Base-by-base conservation (phyloP, 1,140 invertebrate genomes). In the Pinna nobilis region DNA sequence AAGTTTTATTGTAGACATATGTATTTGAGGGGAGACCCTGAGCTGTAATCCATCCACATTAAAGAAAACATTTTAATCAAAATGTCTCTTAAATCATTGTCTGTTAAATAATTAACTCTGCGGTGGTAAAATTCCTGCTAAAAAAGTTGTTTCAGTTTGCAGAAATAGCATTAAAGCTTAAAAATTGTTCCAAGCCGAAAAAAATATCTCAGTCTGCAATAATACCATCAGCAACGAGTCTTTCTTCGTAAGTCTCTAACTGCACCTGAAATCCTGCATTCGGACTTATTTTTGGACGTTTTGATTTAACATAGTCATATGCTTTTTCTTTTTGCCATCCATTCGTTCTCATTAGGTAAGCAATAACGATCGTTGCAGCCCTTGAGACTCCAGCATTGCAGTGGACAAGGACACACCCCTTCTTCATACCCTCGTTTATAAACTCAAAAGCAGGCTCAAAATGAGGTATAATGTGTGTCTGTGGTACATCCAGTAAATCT, bases 361-460 rank as follows among this genome's bases (percentile, higher is more conserved):
- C 87, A 55, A 88, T 86, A 5, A 84, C 83, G 53, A 89, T 78
- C 0, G 88, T 80, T 6, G 88, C 79, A 23, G 84, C 81, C 28
- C 88, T 64, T n/a, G 86, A 88, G 28, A 88, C 76, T 7, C 88
- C 88, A 25, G 86, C 86, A 53, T 86, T 84, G 73, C 88, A 89
- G 50, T 89, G 86, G 9, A 89, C 86, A 28, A 89, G 66, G 28
- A 87, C 80, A 73, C 80, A 80, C 13, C 85, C 81, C 28, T 32
- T 37, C 41, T 67, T 85, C 94, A 28, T 96, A 95, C 90, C 95
- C 93, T 78, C 92, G 86, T 94, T 94, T 85, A 99, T 99, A 89
- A 98, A 99, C 84, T 95, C 94, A 89, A 94, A 98, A 39, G 97
- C 98, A 84, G 96, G 93, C 84, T 98, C 96, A 95, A 97, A 99